A percentile compares a stretch with the other conserved stretches of the same genome.
phyloP scores from a whole-genome alignment of 2,797 vertebrate species.

The Myotis daubentonii region DNA sequence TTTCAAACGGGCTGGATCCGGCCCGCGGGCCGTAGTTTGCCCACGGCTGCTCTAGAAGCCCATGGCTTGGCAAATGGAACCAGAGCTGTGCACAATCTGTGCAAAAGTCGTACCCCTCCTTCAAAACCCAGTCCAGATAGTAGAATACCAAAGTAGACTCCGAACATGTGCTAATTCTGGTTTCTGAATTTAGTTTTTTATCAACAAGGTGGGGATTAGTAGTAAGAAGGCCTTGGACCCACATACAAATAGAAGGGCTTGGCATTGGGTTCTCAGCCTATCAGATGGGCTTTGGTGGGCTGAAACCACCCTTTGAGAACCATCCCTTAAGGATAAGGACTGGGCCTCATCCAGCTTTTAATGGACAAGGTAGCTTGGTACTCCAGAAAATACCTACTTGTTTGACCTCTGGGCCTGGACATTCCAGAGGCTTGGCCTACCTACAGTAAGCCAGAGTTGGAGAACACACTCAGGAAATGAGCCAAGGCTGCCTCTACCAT shows the following conservation, averaged over 20 bases:
- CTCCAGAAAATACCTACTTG: not conserved
- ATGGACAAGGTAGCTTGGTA: not conserved
- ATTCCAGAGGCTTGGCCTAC: not conserved
- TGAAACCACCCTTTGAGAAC: not conserved
- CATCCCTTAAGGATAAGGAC: not conserved
- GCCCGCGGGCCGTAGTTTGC: too few species aligned
- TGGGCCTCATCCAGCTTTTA: not conserved
- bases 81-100: not conserved
- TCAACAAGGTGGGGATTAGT: not conserved
- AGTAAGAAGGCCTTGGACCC: not conserved
- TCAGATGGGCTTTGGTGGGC: not conserved
- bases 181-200: conserved; percentile 2
- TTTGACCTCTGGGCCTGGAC: not conserved
- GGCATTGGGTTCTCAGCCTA: not conserved
- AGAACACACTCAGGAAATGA: not conserved
- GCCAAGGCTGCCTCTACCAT: not conserved
- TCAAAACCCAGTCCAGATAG: too few species aligned
- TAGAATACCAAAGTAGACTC: not conserved
- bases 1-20: too few species aligned
- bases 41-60: not conserved
- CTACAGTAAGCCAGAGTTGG: not conserved
- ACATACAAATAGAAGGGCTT: not conserved
- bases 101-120: not conserved
- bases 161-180: not conserved
- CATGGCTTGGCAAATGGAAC: not conserved